Base-by-base conservation (phyloP, 2,888 invertebrate species). In the Brachynemurus nebulosus region DNA sequence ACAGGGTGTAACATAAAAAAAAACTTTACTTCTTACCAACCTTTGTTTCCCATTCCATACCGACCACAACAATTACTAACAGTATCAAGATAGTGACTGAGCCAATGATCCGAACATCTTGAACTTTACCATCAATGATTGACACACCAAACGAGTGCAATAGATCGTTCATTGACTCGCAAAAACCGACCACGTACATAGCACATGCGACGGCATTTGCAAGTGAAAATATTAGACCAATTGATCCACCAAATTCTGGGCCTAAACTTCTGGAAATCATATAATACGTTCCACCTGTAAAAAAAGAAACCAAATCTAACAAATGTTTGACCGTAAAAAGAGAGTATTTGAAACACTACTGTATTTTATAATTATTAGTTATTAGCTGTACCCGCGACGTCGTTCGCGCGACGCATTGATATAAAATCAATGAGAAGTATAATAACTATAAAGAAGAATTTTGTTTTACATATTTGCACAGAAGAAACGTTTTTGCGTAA, bases 161-260 rank as follows among this genome's bases (percentile, higher is more conserved):
- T 38, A 86, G 71, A 50, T 81, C 80, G 50, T 77, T 73, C 63
- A 89, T 72, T 1, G 92, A 88, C 64, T 97, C 96, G 47, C 92
- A 89, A 61, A 97, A 96, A 3, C 97, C 97, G n/a, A 97, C 95
- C 5, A 92, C 86, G 61, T 96, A 95, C 92, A 97, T 92, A 40
- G 93, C 89, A 57, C 90, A 90, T 1, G 92, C 93, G 2, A 97
- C 92, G 0, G 95, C 93, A 64, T 97, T 96, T 2, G 96, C 96
- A 61, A 96, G 68, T 0, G 95, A 86, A 68, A 97, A 96, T 55
- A 97, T 92, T 20, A 96, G 67, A 1, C 97, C 97, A 53, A 97
- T 96, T 2, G 95, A 85, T 2, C 86, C 88, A 2, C 96, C 97
- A 59, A 95, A 97, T 68, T 97, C 96, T 0, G 97, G 96, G 0